Evolutionary conservation across 2,797 vertebrate species (phyloP).

Genomic region (Staurois parvus): DNA sequence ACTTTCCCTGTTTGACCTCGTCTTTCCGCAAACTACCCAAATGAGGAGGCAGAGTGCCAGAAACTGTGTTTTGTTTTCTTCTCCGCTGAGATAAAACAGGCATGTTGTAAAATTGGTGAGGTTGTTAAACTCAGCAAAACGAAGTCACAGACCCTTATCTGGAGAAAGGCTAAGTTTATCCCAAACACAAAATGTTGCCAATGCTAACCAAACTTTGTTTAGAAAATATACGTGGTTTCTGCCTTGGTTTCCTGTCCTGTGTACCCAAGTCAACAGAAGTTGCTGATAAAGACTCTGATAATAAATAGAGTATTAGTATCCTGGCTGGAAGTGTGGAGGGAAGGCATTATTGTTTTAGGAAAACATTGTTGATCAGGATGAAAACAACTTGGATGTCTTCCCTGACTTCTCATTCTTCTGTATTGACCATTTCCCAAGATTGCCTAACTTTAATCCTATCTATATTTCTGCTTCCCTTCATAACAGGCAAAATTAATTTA

Average conservation of each 20-base stretch:
- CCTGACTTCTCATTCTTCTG: neutral
- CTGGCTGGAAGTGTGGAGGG: neutral
- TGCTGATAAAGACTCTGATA: conserved; percentile 1
- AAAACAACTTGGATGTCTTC: neutral
- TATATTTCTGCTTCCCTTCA: neutral
- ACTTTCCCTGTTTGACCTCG: conserved; percentile 39
- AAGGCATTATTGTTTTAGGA: neutral
- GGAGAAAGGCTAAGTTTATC: conserved; percentile 20
- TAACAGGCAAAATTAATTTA: neutral
- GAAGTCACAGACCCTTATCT: conserved; percentile 28
- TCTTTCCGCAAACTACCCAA: conserved; percentile 16
- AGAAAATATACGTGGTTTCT: conserved; percentile 14
- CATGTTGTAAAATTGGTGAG: conserved; percentile 29
- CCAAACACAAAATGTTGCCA: neutral
- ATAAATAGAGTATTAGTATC: neutral
- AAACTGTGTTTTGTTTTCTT: conserved; percentile 31
- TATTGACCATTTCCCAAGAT: neutral
- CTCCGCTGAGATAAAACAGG: conserved; percentile 19
- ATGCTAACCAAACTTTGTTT: neutral
- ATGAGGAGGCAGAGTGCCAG: conserved; percentile 28
- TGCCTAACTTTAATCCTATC: neutral
- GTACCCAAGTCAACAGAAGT: neutral
- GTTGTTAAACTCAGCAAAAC: conserved; percentile 24
- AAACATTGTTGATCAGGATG: neutral
- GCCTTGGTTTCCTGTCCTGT: conserved; percentile 23